Percentiles rank a stretch among this genome's conserved stretches.
Evolutionary conservation across 2,797 vertebrate species (phyloP).

Genomic region (Acropternis orthonyx): DNA sequence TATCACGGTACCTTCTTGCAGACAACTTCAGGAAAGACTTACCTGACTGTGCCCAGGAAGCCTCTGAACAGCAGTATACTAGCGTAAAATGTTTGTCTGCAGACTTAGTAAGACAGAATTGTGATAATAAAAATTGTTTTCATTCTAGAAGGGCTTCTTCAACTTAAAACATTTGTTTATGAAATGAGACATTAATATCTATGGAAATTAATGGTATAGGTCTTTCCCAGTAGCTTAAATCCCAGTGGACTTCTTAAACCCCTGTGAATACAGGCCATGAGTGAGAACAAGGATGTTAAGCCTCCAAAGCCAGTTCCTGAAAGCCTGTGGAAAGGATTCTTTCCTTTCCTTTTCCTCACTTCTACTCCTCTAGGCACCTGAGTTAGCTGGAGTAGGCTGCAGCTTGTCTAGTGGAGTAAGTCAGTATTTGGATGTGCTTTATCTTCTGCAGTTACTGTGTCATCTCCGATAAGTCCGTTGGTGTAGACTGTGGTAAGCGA

Average conservation of each 20-base stretch:
- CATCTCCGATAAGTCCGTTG: background rate
- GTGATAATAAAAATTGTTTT: background rate
- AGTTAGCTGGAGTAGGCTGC: background rate
- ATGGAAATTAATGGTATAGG: background rate
- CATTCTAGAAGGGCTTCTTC: background rate
- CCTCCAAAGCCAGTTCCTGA: background rate
- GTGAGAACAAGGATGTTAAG: background rate
- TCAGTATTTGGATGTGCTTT: background rate
- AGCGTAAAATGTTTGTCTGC: background rate
- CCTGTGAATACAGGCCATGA: background rate
- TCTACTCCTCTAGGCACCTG: background rate
- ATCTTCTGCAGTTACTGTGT: background rate
- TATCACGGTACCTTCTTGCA: background rate
- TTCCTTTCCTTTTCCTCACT: background rate
- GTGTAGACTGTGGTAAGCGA: background rate
- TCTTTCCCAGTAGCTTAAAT: background rate
- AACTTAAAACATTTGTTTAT: background rate
- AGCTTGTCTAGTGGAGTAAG: background rate
- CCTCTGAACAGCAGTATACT: background rate
- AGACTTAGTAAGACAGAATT: background rate
- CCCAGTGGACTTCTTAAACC: background rate
- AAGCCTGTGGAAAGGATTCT: background rate
- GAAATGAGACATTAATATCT: background rate
- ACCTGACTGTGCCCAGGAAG: rapidly evolving
- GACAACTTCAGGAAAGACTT: background rate